Evolutionary conservation across 2,888 invertebrate species (phyloP).

Genomic region (Hypselothyrea guttata): DNA sequence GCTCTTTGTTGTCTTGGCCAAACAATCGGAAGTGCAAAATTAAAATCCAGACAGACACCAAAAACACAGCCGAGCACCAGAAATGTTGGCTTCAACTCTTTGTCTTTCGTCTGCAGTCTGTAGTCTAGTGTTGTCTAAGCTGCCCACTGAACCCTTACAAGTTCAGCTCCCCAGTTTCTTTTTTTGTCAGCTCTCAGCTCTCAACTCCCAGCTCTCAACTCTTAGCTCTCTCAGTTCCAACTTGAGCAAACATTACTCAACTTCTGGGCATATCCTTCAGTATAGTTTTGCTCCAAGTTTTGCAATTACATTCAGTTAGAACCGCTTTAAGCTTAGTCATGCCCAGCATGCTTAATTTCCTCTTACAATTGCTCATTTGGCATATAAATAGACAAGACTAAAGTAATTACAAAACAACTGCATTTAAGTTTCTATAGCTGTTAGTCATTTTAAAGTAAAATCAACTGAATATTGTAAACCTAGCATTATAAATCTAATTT

Average conservation of each 20-base stretch:
- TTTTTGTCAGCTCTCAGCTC: too few relatives aligned
- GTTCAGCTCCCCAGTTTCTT: conserved; percentile 35
- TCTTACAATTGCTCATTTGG: too few relatives aligned
- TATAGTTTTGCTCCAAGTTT: conserved; percentile 21
- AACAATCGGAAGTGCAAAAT: conserved; percentile 72
- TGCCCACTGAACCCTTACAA: conserved; percentile 38
- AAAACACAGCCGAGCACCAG: conserved; percentile 2
- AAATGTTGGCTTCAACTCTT: conserved; percentile 8
- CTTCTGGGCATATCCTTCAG: conserved; percentile 38
- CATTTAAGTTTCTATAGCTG: too few relatives aligned
- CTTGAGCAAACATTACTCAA: conserved; percentile 34
- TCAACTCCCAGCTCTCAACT: not conserved
- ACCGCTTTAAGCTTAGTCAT: conserved; percentile 26
- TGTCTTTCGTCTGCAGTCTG: not conserved
- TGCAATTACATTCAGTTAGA: conserved; percentile 23
- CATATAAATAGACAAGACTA: too few relatives aligned
- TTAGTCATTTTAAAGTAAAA: too few relatives aligned
- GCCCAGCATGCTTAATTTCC: not conserved
- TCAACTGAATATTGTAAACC: too few relatives aligned
- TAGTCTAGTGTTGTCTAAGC: conserved; percentile 28
- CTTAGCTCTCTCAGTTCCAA: not conserved
- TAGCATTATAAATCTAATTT: too few relatives aligned
- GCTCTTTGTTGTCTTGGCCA: conserved; percentile 50
- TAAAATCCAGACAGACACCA: conserved; percentile 64
- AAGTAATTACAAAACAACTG: too few relatives aligned